Percentiles rank a stretch among this genome's conserved stretches.
Conservation (phyloP, 2,888 invertebrate genomes). For the Coelopa pilipes region DNA sequence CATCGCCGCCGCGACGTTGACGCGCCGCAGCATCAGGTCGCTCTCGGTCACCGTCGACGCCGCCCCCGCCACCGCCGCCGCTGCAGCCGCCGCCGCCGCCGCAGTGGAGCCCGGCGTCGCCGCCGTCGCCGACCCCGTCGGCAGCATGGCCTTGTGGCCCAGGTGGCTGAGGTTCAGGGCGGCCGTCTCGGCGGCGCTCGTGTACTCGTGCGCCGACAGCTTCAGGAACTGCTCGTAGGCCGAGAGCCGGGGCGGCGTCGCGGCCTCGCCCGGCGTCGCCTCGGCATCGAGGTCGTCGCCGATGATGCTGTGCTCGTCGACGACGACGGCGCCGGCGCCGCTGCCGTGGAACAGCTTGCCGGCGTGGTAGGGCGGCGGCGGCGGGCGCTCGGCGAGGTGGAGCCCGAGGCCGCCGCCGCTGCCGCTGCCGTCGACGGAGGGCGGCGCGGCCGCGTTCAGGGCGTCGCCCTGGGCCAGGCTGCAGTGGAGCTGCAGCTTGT, state of each 20-base stretch:
- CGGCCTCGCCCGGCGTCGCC: constrained; percentile 36
- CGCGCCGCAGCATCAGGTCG: constrained; percentile 42
- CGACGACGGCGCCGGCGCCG: constrained; percentile 18
- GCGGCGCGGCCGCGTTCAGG: constrained; percentile 28
- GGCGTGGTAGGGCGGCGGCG: constrained; percentile 53
- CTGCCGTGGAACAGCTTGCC: constrained; percentile 5
- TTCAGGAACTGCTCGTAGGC: constrained; percentile 60
- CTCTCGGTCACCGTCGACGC: constrained; percentile 45
- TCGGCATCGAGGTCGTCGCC: constrained; percentile 17
- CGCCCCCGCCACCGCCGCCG: background rate
- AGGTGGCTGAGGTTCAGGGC: constrained; percentile 40
- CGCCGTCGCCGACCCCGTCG: too few relatives aligned
- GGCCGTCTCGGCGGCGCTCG: constrained; percentile 37
- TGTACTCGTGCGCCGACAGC: constrained; percentile 54
- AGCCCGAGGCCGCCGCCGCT: constrained; percentile 9
- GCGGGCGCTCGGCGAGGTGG: constrained; percentile 42
- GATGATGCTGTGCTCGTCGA: constrained; percentile 1
- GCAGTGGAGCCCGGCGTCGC: constrained; percentile 40
- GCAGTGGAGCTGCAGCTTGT: constrained; percentile 29
- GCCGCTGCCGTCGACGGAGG: constrained; percentile 9
- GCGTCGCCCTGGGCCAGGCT: constrained; percentile 23
- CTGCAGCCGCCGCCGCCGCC: constrained; percentile 8
- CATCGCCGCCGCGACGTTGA: constrained; percentile 46
- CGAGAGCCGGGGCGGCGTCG: constrained; percentile 47
- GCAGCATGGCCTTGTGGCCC: constrained; percentile 27